These are phyloP conservation scores for Pseudachorutes palmiensis DNA, from an alignment of 1,140 invertebrate species.

Conservation along the genomic window DNA sequence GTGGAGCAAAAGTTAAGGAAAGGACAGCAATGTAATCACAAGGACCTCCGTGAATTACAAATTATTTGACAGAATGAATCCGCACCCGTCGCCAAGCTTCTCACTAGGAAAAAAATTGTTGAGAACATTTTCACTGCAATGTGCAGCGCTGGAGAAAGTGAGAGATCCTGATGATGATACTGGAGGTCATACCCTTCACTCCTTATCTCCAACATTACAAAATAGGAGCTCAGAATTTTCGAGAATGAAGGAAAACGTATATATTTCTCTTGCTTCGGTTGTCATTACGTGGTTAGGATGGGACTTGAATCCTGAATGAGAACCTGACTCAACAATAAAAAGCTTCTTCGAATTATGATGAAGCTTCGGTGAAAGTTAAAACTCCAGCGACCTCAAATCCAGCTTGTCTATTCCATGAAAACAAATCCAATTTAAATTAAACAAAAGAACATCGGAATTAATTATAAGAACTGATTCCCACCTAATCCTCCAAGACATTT, in stretches of 20 bases:
- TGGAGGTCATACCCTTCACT: no score
- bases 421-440: no score
- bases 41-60: conserved; percentile 33
- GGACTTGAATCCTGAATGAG: background rate
- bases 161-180: no score
- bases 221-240: no score
- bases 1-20: background rate
- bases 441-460: no score
- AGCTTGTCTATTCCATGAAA: no score
- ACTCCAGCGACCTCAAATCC: no score
- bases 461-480: no score
- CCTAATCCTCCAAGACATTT: no score
- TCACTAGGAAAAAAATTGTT: background rate
- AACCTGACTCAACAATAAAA: background rate
- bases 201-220: no score
- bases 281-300: conserved; percentile 5
- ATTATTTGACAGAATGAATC: conserved; percentile 30
- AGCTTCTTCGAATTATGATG: no score
- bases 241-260: background rate
- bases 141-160: background rate
- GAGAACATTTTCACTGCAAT: background rate
- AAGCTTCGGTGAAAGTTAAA: no score
- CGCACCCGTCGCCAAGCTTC: background rate
- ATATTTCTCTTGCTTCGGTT: background rate
- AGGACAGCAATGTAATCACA: conserved; percentile 25